Evolutionary conservation across 2,797 vertebrate genomes (phyloP), one percentile per base, ranked within the genome.

Genomic region (Sphenodon punctatus): DNA sequence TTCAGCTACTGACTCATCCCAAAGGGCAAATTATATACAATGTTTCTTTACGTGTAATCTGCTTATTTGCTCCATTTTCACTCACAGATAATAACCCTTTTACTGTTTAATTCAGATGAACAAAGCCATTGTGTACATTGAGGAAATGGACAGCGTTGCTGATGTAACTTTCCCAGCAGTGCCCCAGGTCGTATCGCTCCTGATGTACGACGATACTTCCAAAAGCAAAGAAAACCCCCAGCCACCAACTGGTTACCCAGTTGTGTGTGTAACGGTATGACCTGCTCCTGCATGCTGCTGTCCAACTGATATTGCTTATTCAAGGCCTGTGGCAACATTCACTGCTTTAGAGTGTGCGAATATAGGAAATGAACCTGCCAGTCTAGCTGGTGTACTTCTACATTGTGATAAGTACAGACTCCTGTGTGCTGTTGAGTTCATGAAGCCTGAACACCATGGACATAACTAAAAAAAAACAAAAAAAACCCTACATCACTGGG

Each of bases 121-220:
- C 91, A 97, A 97, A 92, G 97, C 97, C 78, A 97, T 97, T 45
- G 96, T 97, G 53, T 97, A 97, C 92, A 97, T 97, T 59, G 97
- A 98, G 92, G 97, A 98, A 94, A 97, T 97, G 97, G 96, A 98
- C 92, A 97, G 96, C 38, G 93, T 97, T 71, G 97, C 97, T 46
- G 97, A 97, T 39, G 97, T 97, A 36, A 97, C 96, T 4, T 98
- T 97, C 94, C 97, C 97, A 56, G 96, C 97, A 4, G 96, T 98
- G 67, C 97, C 97, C 10, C 95, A 96, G 48, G 96, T 98, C 76
- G 94, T 97, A 32, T 97, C 97, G 4, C 94, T 98, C 72, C 94
- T 98, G 46, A 87, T 95, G 82, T 97, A 97, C 51, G 97, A 97
- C 5, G 95, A 97, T 87, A 96, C 97, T 3, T 80, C 84, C 42